Conservation (phyloP, 1,140 invertebrate genomes). For the Campoletis sonorensis region DNA sequence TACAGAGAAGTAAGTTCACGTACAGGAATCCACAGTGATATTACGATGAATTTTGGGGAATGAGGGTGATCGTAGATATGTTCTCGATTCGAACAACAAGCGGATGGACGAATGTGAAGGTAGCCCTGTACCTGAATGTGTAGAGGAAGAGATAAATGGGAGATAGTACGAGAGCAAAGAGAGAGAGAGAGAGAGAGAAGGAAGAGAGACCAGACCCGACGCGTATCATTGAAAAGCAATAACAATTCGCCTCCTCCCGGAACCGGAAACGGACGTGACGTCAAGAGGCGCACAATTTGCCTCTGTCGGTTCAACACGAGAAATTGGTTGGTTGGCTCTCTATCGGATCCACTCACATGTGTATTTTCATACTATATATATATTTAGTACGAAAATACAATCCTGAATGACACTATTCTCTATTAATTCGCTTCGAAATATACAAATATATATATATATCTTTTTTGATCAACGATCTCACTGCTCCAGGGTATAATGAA, state of each 20-base stretch:
- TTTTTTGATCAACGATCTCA: slow-evolving; percentile 21
- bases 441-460: too few species aligned
- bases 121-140: not conserved
- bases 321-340: slow-evolving; percentile 55
- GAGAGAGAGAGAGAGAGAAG: not conserved
- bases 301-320: slow-evolving; percentile 48
- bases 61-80: slow-evolving; percentile 29
- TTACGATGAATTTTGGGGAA: slow-evolving; percentile 26
- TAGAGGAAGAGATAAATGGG: not conserved
- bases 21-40: not conserved
- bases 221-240: slow-evolving; percentile 62
- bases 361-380: slow-evolving; percentile 33
- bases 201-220: not conserved
- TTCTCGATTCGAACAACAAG: slow-evolving; percentile 14
- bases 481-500: not conserved
- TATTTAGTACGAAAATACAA: too few species aligned
- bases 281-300: slow-evolving; percentile 65
- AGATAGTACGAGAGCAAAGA: not conserved
- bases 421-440: slow-evolving; percentile 18
- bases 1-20: not conserved
- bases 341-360: slow-evolving; percentile 26
- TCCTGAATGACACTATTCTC: slow-evolving; percentile 3
- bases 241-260: slow-evolving; percentile 61
- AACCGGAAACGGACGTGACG: slow-evolving; percentile 63
- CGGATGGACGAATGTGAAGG: slow-evolving; percentile 9